Percentiles rank a stretch among this genome's conserved stretches.
These are phyloP conservation scores for Monoplex corrugatus DNA, from an alignment of 2,888 invertebrate species.

Conservation along the genomic window DNA sequence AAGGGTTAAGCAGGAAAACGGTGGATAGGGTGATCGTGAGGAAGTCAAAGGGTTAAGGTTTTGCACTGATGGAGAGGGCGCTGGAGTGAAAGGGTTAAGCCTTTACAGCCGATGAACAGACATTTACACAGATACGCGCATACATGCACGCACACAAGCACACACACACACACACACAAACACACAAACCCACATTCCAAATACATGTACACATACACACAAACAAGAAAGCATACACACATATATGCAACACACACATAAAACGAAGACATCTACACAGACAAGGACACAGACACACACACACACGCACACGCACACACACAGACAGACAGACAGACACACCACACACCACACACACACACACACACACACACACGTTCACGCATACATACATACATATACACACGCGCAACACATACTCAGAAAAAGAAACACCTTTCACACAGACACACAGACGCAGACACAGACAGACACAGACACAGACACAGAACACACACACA, in stretches of 20 bases:
- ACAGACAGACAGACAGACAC: neutral
- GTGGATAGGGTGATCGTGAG: too few species aligned
- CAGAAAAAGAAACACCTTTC: neutral
- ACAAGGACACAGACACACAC: neutral
- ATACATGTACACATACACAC: neutral
- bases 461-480: neutral
- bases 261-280: neutral
- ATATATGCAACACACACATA: neutral
- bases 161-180: slow-evolving; percentile 20
- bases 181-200: neutral
- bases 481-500: slow-evolving; percentile 6
- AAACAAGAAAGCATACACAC: neutral
- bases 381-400: neutral
- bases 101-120: too few species aligned
- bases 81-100: too few species aligned
- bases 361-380: neutral
- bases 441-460: neutral
- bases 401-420: neutral
- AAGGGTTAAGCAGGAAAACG: too few species aligned
- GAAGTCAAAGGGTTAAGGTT: too few species aligned
- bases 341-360: neutral
- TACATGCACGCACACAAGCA: neutral
- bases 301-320: neutral
- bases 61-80: too few species aligned
- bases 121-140: neutral